Evolutionary conservation across 2,888 invertebrate genomes (phyloP).

Genomic region (Didymodactylos carnosus): DNA sequence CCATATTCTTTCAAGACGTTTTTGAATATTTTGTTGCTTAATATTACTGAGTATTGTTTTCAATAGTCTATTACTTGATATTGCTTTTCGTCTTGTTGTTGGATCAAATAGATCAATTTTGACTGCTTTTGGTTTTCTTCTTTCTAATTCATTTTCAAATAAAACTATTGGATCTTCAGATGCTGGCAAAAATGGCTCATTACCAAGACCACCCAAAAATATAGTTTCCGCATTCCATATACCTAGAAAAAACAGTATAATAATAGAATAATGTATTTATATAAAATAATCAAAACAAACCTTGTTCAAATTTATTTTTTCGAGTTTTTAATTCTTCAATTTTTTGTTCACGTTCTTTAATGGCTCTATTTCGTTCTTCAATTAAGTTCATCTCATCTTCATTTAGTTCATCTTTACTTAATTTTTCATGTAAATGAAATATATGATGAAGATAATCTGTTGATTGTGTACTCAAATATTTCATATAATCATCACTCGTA

Average conservation of each 20-base stretch:
- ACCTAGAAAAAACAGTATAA: no score
- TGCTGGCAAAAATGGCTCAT: slow-evolving; percentile 25
- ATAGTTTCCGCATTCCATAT: slow-evolving; percentile 32
- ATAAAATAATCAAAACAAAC: no score
- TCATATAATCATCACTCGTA: slow-evolving; percentile 32
- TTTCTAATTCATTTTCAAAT: slow-evolving; percentile 8
- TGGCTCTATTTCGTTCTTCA: slow-evolving; percentile 1
- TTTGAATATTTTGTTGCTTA: slow-evolving; percentile 19
- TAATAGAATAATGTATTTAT: no score
- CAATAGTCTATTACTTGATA: neutral
- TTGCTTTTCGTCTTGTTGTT: neutral
- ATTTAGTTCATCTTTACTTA: slow-evolving; percentile 23
- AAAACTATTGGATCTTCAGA: slow-evolving; percentile 3
- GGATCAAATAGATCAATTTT: slow-evolving; percentile 8
- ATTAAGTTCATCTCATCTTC: slow-evolving; percentile 3
- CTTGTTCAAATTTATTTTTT: slow-evolving; percentile 26
- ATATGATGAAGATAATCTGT: slow-evolving; percentile 30
- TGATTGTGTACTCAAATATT: slow-evolving; percentile 31
- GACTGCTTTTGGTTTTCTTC: slow-evolving; percentile 1
- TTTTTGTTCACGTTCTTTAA: slow-evolving; percentile 17
- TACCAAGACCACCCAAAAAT: slow-evolving; percentile 30
- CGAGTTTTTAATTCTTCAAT: slow-evolving; percentile 22
- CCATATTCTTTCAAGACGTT: slow-evolving; percentile 31
- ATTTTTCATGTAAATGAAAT: slow-evolving; percentile 32
- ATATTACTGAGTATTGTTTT: neutral